Evolutionary conservation across 2,797 vertebrate genomes (phyloP).

Genomic region (Threskiornis aethiopicus): DNA sequence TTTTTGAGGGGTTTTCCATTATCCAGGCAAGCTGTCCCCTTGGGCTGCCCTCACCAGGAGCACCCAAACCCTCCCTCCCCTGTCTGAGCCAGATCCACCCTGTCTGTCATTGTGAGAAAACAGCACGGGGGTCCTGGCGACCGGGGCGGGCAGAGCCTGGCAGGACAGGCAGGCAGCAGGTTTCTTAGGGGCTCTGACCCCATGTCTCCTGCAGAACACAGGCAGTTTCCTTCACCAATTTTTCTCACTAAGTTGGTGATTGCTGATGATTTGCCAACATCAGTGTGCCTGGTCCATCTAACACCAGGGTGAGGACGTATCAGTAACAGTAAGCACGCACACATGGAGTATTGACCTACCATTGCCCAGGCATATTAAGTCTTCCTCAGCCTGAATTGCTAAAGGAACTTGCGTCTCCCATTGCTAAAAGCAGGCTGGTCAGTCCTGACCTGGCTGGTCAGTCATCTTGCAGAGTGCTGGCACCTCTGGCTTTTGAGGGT

Average conservation of each 20-base stretch:
- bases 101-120: background rate
- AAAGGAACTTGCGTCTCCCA: background rate
- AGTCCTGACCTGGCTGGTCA: background rate
- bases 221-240: background rate
- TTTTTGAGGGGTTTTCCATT: background rate
- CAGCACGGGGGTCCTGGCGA: fast-evolving
- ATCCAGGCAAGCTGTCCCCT: background rate
- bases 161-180: background rate
- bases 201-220: background rate
- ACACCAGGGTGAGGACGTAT: background rate
- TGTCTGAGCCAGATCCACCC: background rate
- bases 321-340: background rate
- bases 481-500: background rate
- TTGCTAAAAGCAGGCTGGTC: background rate
- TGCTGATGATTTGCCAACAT: background rate
- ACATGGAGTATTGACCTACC: background rate
- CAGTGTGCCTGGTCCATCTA: fast-evolving
- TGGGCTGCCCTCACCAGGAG: background rate
- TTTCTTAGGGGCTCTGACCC: background rate
- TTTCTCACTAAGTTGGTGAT: too few species aligned
- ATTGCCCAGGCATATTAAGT: background rate
- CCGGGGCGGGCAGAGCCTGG: fast-evolving
- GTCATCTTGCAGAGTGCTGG: background rate
- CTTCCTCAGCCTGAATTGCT: background rate
- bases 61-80: background rate